Percentiles rank a stretch among this genome's conserved stretches.
Evolutionary conservation across 2,888 invertebrate species (phyloP).

Genomic region (Zele albiditarsus): DNA sequence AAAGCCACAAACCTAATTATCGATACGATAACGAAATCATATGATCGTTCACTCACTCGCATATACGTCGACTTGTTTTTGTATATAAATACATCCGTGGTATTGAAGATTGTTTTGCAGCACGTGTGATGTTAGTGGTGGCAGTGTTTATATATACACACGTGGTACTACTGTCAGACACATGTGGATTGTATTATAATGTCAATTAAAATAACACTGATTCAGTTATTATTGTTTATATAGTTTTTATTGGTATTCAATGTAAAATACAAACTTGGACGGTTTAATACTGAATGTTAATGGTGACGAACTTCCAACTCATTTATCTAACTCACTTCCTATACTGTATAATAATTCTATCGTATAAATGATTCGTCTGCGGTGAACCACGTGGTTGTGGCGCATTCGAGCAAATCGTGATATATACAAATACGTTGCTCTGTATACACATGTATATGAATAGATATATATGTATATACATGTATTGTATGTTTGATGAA

Average conservation of each 20-base stretch:
- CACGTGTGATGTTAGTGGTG: not conserved
- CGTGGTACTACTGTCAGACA: no score
- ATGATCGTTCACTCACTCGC: not conserved
- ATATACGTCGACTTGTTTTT: not conserved
- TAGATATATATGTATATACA: not conserved
- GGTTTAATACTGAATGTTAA: not conserved
- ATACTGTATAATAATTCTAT: not conserved
- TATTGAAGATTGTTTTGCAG: not conserved
- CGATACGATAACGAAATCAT: conserved; percentile 22
- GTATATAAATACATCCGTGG: not conserved
- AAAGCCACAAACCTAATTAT: conserved; percentile 19
- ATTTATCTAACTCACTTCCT: not conserved
- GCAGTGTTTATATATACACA: no score
- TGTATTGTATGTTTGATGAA: not conserved
- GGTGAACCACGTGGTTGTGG: not conserved
- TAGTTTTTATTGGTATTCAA: not conserved
- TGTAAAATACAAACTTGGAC: not conserved
- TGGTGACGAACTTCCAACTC: not conserved
- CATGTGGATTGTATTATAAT: no score
- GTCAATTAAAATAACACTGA: no score
- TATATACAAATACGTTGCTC: not conserved
- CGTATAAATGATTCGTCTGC: not conserved
- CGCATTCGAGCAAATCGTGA: not conserved
- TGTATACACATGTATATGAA: not conserved
- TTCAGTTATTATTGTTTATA: no score